These are phyloP conservation scores for Origma solitaria DNA, from an alignment of 2,113 vertebrate genomes.

Conservation along the genomic window DNA sequence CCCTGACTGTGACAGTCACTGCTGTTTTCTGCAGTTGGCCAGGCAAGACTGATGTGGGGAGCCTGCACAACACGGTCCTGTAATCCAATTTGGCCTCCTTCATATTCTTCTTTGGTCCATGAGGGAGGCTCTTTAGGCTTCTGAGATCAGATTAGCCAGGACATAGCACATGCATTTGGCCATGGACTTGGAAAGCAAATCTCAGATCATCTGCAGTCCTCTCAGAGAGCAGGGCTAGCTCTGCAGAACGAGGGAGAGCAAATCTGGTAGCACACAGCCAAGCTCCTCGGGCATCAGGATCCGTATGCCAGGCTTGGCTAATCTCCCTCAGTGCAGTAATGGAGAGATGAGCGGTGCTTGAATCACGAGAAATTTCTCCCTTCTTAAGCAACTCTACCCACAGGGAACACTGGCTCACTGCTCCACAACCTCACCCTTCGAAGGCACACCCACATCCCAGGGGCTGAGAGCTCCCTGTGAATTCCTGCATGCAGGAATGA, in stretches of 20 bases:
- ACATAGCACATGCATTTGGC: not conserved
- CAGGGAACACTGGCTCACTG: not conserved
- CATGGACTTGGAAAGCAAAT: not conserved
- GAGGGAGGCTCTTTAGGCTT: not conserved
- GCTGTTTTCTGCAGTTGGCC: not conserved
- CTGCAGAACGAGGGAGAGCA: not conserved
- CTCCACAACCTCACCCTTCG: not conserved
- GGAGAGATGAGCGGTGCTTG: not conserved
- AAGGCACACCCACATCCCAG: rapidly evolving
- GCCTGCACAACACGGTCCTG: not conserved
- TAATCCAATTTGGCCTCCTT: not conserved
- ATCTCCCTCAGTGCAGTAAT: not conserved
- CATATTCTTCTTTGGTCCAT: not conserved
- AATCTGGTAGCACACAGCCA: not conserved
- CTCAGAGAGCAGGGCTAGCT: not conserved
- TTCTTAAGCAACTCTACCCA: not conserved
- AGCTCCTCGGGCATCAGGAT: not conserved
- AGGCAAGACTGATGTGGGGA: not conserved
- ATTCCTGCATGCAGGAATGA: not conserved
- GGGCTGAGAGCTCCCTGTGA: not conserved
- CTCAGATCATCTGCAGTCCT: not conserved
- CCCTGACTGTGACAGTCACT: not conserved
- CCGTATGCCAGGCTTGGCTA: not conserved
- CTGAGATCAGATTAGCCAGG: not conserved
- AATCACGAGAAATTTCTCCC: not conserved